Conservation (phyloP, 2,888 invertebrate species). For the Eristalinus sepulchralis region DNA sequence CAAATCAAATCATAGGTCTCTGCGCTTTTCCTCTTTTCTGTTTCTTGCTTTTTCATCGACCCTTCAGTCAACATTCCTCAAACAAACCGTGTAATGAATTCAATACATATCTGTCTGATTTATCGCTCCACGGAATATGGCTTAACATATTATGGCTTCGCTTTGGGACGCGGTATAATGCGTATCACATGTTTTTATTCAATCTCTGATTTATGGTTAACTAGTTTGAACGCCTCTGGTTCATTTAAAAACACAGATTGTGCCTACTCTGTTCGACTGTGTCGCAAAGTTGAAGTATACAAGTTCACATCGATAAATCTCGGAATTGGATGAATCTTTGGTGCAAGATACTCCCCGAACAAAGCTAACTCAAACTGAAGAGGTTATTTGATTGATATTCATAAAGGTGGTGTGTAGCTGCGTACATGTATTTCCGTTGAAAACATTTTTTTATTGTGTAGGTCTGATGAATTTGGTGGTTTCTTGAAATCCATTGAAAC, state of each 20-base stretch:
- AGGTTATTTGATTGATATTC: constrained; percentile 24
- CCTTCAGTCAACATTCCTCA: too few relatives aligned
- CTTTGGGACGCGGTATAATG: constrained; percentile 51
- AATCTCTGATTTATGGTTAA: constrained; percentile 32
- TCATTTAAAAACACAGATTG: constrained; percentile 62
- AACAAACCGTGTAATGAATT: constrained; percentile 46
- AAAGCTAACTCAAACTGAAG: not conserved
- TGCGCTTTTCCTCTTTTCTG: too few relatives aligned
- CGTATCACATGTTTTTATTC: constrained; percentile 51
- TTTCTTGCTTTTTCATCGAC: too few relatives aligned
- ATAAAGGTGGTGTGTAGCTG: constrained; percentile 11
- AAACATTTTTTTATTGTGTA: not conserved
- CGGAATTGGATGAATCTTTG: constrained; percentile 26
- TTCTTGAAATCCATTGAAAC: constrained; percentile 20
- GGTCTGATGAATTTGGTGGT: not conserved
- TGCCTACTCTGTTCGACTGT: constrained; percentile 27
- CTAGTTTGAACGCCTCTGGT: constrained; percentile 40
- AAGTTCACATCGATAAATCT: constrained; percentile 32
- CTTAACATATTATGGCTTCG: not conserved
- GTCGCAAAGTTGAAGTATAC: constrained; percentile 1
- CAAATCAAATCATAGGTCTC: too few relatives aligned
- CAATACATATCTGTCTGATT: not conserved
- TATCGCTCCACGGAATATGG: not conserved
- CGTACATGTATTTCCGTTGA: not conserved
- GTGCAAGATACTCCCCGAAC: constrained; percentile 13